Conservation (phyloP, 2,888 invertebrate species). For the Dryomyza anilis region DNA sequence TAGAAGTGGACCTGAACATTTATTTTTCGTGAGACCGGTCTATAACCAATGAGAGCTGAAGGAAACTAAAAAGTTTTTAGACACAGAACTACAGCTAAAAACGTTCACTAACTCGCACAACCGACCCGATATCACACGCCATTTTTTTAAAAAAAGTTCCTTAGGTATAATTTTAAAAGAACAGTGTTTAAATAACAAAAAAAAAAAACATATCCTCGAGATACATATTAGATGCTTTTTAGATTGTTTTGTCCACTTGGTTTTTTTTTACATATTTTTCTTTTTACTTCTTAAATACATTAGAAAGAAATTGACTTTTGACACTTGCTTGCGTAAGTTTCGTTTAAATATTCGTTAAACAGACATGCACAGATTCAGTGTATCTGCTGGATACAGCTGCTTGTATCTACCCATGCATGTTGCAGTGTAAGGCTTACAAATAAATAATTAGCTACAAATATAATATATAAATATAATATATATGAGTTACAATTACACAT, state of each 20-base stretch:
- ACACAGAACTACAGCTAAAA: neutral
- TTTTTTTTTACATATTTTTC: conserved; percentile 34
- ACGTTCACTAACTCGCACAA: conserved; percentile 47
- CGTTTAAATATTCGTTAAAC: conserved; percentile 16
- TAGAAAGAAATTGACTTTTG: conserved; percentile 22
- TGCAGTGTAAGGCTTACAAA: conserved; percentile 16
- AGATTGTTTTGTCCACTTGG: conserved; percentile 4
- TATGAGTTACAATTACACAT: conserved; percentile 13
- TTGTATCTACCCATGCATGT: conserved; percentile 33
- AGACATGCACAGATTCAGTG: conserved; percentile 7
- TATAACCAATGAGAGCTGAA: neutral
- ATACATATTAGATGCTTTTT: neutral
- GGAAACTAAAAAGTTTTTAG: neutral
- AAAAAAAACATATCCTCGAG: neutral
- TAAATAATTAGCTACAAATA: conserved; percentile 16
- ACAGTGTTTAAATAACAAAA: too few species aligned
- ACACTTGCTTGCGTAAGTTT: conserved; percentile 6
- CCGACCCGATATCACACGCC: conserved; percentile 55
- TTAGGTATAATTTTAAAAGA: conserved; percentile 30
- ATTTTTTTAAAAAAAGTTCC: conserved; percentile 37
- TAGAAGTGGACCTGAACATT: too few species aligned
- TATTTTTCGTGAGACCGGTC: too few species aligned
- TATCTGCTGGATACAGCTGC: conserved; percentile 14
- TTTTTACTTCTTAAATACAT: neutral
- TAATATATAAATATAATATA: too few species aligned